phyloP scores from a whole-genome alignment of 1,140 invertebrate genomes.

The Drosophila littoralis region DNA sequence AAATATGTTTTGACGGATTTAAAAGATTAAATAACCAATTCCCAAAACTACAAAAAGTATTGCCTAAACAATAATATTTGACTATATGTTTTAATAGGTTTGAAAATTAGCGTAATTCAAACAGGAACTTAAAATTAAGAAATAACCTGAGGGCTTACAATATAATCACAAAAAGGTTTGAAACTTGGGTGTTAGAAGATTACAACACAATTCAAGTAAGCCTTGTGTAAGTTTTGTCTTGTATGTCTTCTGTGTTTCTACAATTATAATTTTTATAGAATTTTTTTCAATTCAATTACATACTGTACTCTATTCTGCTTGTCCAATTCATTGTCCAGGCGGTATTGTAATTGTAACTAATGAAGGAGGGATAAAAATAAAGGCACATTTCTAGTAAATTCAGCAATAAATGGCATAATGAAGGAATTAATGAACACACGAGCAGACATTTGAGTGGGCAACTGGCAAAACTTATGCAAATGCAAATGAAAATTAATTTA shows the following conservation, averaged over 20 bases:
- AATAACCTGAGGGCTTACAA: no score
- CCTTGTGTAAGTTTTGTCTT: no score
- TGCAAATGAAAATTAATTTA: constrained; percentile 84
- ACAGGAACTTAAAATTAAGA: no score
- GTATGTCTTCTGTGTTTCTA: neutral
- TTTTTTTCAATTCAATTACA: constrained; percentile 29
- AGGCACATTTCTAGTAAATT: constrained; percentile 64
- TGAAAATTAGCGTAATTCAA: no score
- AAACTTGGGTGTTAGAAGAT: no score
- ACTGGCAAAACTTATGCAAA: constrained; percentile 75
- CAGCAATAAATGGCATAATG: constrained; percentile 77
- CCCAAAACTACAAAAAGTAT: no score
- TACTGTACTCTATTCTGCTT: neutral
- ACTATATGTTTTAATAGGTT: no score
- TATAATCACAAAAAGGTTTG: no score
- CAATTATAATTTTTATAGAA: constrained; percentile 15
- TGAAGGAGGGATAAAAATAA: constrained; percentile 59
- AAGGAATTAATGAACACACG: constrained; percentile 72
- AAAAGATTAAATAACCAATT: no score
- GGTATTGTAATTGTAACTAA: constrained; percentile 16
- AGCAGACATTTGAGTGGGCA: constrained; percentile 14
- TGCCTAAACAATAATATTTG: no score
- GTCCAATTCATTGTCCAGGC: neutral
- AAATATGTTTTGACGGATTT: neutral
- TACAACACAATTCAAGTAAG: no score